Conservation (phyloP, 2,113 vertebrate species). For the Melanocharis versteri region DNA sequence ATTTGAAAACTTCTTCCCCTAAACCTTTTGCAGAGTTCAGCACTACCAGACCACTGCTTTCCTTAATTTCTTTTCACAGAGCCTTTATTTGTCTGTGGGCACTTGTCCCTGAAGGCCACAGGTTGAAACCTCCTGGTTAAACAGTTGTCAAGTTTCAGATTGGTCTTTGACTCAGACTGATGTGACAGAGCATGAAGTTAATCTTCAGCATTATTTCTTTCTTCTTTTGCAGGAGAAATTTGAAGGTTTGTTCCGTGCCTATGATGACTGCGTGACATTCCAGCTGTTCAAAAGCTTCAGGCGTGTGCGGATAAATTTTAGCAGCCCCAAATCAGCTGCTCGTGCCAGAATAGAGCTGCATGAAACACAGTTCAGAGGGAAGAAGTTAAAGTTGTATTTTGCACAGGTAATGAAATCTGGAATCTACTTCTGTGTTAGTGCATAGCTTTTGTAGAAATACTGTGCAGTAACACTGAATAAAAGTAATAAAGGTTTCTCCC, state of each 20-base stretch:
- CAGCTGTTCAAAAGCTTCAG: conserved; percentile 88
- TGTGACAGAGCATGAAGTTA: background rate
- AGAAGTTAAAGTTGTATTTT: conserved; percentile 87
- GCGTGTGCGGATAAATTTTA: conserved; percentile 86
- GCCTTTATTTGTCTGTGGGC: background rate
- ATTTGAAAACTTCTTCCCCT: background rate
- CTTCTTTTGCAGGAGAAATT: conserved; percentile 81
- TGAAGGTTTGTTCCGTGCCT: conserved; percentile 82
- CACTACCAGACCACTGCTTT: background rate
- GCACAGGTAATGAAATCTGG: conserved; percentile 76
- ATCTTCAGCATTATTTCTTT: background rate
- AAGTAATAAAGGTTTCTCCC: background rate
- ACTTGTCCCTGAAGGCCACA: background rate
- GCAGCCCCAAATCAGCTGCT: conserved; percentile 83
- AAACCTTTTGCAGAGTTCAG: background rate
- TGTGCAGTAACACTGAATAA: background rate
- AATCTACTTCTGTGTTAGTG: background rate
- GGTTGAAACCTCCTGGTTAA: background rate
- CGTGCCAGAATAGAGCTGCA: conserved; percentile 88
- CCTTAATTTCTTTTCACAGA: background rate
- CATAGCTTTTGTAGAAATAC: background rate
- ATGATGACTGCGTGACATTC: conserved; percentile 84
- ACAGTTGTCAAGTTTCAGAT: background rate
- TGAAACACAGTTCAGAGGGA: conserved; percentile 86
- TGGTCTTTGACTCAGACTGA: background rate